Percentiles rank a stretch among this genome's conserved stretches.
Conservation (phyloP, 2,797 vertebrate species). For the Mastacembelus armatus region DNA sequence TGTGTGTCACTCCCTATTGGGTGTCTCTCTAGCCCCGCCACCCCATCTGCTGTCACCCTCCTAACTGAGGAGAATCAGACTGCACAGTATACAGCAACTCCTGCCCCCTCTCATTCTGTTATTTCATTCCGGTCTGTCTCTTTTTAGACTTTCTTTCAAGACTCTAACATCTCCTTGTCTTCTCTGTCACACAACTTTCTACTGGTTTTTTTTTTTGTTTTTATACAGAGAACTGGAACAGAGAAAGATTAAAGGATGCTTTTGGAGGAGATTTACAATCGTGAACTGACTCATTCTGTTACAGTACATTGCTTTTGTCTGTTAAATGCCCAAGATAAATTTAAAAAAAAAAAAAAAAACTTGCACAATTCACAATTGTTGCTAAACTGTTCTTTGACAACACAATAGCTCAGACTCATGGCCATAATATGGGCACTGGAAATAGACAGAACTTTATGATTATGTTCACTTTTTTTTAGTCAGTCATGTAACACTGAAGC, state of each 20-base stretch:
- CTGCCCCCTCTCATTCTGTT: conserved; percentile 40
- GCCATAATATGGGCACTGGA: background rate
- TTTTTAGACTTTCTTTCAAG: conserved; percentile 29
- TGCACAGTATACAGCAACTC: conserved; percentile 25
- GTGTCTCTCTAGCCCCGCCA: background rate
- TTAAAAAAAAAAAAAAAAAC: background rate
- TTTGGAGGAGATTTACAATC: background rate
- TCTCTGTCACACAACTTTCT: conserved; percentile 26
- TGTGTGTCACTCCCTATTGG: conserved; percentile 44
- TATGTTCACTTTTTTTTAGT: conserved; percentile 5
- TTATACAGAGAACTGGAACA: conserved; percentile 2
- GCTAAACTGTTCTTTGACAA: background rate
- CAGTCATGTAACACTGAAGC: conserved; percentile 3
- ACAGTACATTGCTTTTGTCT: background rate
- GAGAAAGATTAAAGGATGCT: background rate
- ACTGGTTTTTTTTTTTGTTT: background rate
- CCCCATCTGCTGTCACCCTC: conserved; percentile 7
- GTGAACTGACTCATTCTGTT: background rate
- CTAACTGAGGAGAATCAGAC: conserved; percentile 38
- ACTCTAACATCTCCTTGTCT: conserved; percentile 24
- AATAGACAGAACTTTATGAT: conserved; percentile 1
- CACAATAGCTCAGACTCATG: background rate
- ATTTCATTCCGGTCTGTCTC: conserved; percentile 15
- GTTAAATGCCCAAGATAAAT: background rate
- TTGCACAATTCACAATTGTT: background rate